Percentiles rank a stretch among this genome's conserved stretches.
These are phyloP conservation scores for Gasterosteus aculeatus DNA, from an alignment of 2,113 vertebrate species.

Conservation along the genomic window DNA sequence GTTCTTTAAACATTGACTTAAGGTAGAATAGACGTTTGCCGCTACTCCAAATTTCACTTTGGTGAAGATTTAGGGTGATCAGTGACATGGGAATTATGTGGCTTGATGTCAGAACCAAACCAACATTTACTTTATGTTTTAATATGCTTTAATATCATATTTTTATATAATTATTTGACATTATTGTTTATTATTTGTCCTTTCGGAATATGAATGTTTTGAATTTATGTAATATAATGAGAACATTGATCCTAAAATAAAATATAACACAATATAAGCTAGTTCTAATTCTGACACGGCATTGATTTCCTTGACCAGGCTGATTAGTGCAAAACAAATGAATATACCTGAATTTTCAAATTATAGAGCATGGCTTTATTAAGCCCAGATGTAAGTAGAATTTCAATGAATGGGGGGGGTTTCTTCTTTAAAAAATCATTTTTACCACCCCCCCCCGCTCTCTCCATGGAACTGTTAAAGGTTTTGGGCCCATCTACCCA, in stretches of 20 bases:
- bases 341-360: neutral
- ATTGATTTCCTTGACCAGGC: neutral
- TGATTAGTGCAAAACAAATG: neutral
- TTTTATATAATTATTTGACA: neutral
- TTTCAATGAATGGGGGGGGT: too few species aligned
- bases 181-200: neutral
- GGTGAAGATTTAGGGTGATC: neutral
- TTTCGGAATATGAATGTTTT: neutral
- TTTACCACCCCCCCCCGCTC: conserved; percentile 12
- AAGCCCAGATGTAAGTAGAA: neutral
- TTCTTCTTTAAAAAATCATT: conserved; percentile 31
- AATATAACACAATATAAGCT: neutral
- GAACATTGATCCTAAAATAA: neutral
- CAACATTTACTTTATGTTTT: too few species aligned
- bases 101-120: neutral
- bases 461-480: conserved; percentile 27
- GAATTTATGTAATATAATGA: neutral
- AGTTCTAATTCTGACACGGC: neutral
- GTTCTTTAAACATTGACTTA: neutral
- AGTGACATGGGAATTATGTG: neutral
- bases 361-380: neutral
- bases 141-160: neutral
- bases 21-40: neutral
- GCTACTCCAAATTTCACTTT: neutral
- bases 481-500: conserved; percentile 43